Evolutionary conservation across 2,113 vertebrate species (phyloP).

Genomic region (Hassar affinis): DNA sequence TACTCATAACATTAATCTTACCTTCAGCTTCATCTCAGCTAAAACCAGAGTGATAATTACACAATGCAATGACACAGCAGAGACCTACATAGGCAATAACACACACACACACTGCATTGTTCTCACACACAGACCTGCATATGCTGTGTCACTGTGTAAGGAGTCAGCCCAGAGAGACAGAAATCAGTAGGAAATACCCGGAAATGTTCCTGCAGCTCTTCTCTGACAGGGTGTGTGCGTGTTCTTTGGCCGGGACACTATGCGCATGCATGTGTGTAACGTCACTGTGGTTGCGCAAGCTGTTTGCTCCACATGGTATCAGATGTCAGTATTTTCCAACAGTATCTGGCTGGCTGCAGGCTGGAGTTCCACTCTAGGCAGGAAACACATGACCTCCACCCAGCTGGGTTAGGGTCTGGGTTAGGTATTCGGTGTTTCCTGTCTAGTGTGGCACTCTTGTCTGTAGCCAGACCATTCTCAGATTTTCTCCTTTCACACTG

Average conservation of each 20-base stretch:
- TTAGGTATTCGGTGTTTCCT: too few species aligned
- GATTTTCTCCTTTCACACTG: slow-evolving; percentile 28
- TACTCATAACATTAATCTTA: background rate
- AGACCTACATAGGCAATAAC: slow-evolving; percentile 29
- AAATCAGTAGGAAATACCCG: background rate
- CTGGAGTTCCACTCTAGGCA: too few species aligned
- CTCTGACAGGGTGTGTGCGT: slow-evolving; percentile 11
- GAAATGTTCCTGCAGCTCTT: slow-evolving; percentile 4
- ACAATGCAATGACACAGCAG: slow-evolving; percentile 35
- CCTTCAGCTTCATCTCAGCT: background rate
- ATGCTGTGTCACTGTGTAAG: slow-evolving; percentile 17
- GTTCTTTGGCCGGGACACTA: slow-evolving; percentile 40
- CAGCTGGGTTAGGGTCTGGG: too few species aligned
- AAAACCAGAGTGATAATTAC: background rate
- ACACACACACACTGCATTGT: slow-evolving; percentile 31
- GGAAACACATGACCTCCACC: too few species aligned
- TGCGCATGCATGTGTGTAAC: slow-evolving; percentile 33
- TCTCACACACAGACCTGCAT: slow-evolving; percentile 51
- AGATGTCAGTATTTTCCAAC: slow-evolving; percentile 38
- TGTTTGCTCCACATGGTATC: slow-evolving; percentile 60
- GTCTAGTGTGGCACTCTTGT: too few species aligned
- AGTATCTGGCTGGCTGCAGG: too few species aligned
- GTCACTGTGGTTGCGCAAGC: slow-evolving; percentile 64
- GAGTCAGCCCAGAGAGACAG: background rate
- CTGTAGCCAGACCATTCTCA: too few species aligned